A percentile compares a stretch with the other conserved stretches of the same genome.
Conservation (phyloP, 1,140 invertebrate species). For the Helicorthomorpha holstii region DNA sequence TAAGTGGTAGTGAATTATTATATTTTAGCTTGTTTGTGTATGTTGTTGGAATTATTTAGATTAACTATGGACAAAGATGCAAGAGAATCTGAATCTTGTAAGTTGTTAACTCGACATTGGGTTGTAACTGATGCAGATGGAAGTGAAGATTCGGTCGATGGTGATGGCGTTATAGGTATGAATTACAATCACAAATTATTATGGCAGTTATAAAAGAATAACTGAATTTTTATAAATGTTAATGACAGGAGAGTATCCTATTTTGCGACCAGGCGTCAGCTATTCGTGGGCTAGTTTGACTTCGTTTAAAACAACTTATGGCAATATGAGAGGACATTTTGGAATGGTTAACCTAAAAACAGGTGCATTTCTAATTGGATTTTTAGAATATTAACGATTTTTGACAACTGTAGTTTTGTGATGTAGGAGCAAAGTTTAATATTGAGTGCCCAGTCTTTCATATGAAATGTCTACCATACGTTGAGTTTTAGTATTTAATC, state of each 20-base stretch:
- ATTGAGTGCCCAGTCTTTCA: constrained; percentile 11
- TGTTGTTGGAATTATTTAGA: background rate
- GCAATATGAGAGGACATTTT: constrained; percentile 19
- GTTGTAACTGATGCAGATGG: constrained; percentile 19
- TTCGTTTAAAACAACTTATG: constrained; percentile 18
- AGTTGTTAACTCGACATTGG: constrained; percentile 19
- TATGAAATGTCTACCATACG: constrained; percentile 12
- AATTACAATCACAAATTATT: constrained; percentile 5
- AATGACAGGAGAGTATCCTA: constrained; percentile 16
- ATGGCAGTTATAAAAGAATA: constrained; percentile 18
- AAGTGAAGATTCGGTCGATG: constrained; percentile 4
- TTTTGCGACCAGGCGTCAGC: constrained; percentile 17
- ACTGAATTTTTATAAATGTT: constrained; percentile 13
- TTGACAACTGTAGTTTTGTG: too few species aligned
- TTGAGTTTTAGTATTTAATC: too few species aligned
- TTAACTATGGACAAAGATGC: background rate
- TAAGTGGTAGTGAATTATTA: background rate
- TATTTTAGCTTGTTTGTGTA: background rate
- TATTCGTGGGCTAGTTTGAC: constrained; percentile 19
- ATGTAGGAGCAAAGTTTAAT: constrained; percentile 1
- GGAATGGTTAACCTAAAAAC: constrained; percentile 17
- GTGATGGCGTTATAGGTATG: background rate
- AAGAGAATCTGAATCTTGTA: constrained; percentile 13
- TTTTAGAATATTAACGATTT: too few species aligned
- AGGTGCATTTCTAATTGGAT: too few species aligned